Evolutionary conservation across 1,140 invertebrate genomes (phyloP).

Genomic region (Ooceraea biroi): DNA sequence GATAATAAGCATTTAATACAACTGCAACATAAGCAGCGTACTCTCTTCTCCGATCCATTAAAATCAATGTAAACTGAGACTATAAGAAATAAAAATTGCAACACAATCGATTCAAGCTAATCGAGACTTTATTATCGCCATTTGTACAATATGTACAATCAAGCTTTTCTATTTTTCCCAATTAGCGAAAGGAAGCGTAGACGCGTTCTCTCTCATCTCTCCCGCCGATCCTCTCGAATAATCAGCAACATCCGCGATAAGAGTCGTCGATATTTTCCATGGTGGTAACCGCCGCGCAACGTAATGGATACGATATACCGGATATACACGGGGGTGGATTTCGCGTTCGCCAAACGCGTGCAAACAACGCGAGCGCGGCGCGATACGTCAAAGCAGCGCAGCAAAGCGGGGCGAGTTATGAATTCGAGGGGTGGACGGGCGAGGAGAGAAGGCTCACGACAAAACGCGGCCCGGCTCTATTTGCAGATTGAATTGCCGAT

Average conservation of each 20-base stretch:
- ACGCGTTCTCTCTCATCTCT: no score
- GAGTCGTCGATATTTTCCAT: slow-evolving; percentile 58
- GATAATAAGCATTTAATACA: slow-evolving; percentile 1
- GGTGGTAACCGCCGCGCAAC: slow-evolving; percentile 45
- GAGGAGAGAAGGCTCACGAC: slow-evolving; percentile 33
- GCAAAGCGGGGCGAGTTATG: slow-evolving; percentile 70
- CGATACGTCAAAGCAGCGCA: slow-evolving; percentile 74
- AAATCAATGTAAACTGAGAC: not conserved
- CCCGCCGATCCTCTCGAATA: not conserved
- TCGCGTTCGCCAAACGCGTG: slow-evolving; percentile 50
- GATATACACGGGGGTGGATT: not conserved
- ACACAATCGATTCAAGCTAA: slow-evolving; percentile 30
- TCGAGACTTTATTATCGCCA: slow-evolving; percentile 13
- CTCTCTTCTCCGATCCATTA: not conserved
- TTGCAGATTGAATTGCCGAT: slow-evolving; percentile 77
- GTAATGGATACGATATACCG: slow-evolving; percentile 46
- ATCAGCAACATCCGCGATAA: slow-evolving; percentile 18
- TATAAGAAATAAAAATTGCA: slow-evolving; percentile 7
- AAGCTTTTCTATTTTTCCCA: slow-evolving; percentile 38
- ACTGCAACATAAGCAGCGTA: not conserved
- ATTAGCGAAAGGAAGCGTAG: slow-evolving; percentile 34
- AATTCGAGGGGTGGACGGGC: slow-evolving; percentile 65
- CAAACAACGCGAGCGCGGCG: slow-evolving; percentile 66
- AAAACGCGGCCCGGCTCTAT: slow-evolving; percentile 66
- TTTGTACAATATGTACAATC: slow-evolving; percentile 28